phyloP scores from a whole-genome alignment of 2,888 invertebrate genomes.

The Hypomecis atomaria region DNA sequence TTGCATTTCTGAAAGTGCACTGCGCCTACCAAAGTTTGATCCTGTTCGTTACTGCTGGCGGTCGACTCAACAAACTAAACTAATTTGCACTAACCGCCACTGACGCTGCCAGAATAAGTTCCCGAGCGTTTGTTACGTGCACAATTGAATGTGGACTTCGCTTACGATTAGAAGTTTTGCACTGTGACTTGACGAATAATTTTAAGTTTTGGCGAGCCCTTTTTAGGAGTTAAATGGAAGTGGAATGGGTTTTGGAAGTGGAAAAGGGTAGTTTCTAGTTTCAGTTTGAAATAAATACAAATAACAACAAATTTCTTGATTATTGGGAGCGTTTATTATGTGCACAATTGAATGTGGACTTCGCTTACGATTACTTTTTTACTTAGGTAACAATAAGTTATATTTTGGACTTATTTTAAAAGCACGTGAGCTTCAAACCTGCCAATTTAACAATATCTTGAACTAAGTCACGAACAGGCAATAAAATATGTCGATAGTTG shows the following conservation, averaged over 20 bases:
- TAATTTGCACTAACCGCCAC: slow-evolving; percentile 64
- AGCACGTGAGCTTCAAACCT: neutral
- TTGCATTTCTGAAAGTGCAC: slow-evolving; percentile 28
- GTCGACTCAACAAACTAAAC: slow-evolving; percentile 64
- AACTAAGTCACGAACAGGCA: neutral
- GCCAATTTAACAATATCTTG: neutral
- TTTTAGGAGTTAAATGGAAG: no score
- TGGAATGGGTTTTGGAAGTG: neutral
- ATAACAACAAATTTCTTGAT: no score
- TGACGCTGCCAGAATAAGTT: slow-evolving; percentile 55
- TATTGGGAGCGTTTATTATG: no score
- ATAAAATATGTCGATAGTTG: neutral
- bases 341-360: no score
- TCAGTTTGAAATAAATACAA: neutral
- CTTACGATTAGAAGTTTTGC: slow-evolving; percentile 38
- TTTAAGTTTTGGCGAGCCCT: neutral
- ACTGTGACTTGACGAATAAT: slow-evolving; percentile 30
- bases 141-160: slow-evolving; percentile 57
- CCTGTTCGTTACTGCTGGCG: slow-evolving; percentile 60
- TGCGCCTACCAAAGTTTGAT: slow-evolving; percentile 48
- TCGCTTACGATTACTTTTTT: no score
- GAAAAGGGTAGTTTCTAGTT: neutral
- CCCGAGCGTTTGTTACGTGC: slow-evolving; percentile 53
- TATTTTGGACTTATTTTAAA: neutral
- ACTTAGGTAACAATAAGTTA: no score